These are phyloP conservation scores for Leptoclinus maculatus DNA, from an alignment of 2,797 vertebrate species.

Conservation along the genomic window DNA sequence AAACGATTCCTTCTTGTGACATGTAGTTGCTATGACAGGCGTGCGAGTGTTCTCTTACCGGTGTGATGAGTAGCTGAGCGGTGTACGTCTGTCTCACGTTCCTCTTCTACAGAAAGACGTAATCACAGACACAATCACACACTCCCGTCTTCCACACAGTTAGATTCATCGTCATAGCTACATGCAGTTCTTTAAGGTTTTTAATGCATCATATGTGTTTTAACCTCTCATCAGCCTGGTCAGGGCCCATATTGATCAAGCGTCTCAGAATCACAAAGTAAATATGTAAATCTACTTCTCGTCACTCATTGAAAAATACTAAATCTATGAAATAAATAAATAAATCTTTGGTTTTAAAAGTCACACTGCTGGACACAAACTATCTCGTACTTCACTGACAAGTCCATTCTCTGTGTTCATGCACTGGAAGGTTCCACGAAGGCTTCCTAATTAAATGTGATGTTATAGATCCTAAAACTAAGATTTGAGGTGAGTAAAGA, in stretches of 20 bases:
- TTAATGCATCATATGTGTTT: background rate
- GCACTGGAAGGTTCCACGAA: too few species aligned
- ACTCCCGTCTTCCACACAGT: background rate
- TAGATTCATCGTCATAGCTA: background rate
- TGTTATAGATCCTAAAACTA: too few species aligned
- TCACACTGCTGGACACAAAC: too few species aligned
- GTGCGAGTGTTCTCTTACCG: slow-evolving; percentile 82
- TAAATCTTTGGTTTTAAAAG: too few species aligned
- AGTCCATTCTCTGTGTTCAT: too few species aligned
- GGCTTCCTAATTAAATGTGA: too few species aligned
- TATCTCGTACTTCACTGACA: too few species aligned
- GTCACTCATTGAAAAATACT: too few species aligned
- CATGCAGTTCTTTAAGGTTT: background rate
- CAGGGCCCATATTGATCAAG: background rate
- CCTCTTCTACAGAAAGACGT: slow-evolving; percentile 84
- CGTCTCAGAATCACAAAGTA: background rate
- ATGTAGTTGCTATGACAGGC: background rate
- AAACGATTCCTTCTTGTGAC: background rate
- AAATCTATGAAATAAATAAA: too few species aligned
- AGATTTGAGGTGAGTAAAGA: too few species aligned
- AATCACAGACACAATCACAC: slow-evolving; percentile 15
- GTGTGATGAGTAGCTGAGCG: slow-evolving; percentile 85
- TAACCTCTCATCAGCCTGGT: background rate
- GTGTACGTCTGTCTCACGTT: slow-evolving; percentile 79
- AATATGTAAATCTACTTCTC: too few species aligned